Evolutionary conservation across 2,797 vertebrate genomes (phyloP).

Genomic region (Neopelma chrysocephalum): DNA sequence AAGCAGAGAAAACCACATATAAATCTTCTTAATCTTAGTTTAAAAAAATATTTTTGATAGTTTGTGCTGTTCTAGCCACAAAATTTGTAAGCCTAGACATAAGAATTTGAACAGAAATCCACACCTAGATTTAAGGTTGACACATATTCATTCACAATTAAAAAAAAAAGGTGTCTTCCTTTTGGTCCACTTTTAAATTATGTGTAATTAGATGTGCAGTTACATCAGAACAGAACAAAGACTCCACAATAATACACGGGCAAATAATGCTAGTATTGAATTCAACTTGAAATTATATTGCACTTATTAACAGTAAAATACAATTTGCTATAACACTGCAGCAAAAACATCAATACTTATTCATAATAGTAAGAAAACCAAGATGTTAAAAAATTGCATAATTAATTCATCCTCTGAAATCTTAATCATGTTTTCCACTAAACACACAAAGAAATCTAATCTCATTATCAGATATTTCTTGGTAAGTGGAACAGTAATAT

Average conservation of each 20-base stretch:
- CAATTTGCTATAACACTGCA: not conserved
- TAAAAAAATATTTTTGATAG: not conserved
- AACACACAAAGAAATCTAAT: not conserved
- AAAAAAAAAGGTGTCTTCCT: not conserved
- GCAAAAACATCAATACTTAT: not conserved
- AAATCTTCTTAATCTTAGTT: not conserved
- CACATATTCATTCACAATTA: not conserved
- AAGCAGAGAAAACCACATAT: not conserved
- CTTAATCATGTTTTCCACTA: not conserved
- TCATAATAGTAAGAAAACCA: not conserved
- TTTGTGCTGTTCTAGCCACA: not conserved
- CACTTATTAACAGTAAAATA: not conserved
- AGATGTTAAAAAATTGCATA: not conserved
- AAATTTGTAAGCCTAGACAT: not conserved
- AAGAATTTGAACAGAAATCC: not conserved
- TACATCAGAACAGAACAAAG: not conserved
- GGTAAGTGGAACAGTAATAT: not conserved
- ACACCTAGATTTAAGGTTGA: not conserved
- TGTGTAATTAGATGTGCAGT: not conserved
- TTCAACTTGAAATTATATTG: not conserved
- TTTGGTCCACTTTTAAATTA: not conserved
- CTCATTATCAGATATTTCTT: not conserved
- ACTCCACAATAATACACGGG: not conserved
- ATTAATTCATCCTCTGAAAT: not conserved
- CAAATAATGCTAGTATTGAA: not conserved